Base-by-base conservation (phyloP, 2,888 invertebrate genomes). In the Harpalus rufipes region DNA sequence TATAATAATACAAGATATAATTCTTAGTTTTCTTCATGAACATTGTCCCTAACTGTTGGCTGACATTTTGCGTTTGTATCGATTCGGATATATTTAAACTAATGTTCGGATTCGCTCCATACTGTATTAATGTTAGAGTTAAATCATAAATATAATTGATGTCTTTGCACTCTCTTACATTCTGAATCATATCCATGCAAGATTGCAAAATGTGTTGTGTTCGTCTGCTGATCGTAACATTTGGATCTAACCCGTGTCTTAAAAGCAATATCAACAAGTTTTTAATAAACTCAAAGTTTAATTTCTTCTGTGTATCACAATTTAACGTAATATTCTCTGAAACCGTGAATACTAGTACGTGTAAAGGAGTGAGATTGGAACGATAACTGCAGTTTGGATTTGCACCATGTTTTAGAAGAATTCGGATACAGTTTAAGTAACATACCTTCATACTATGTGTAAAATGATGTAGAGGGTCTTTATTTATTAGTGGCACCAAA, bases 371-470 rank as follows among this genome's bases (percentile, higher is more conserved):
- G 76, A 95, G 90, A 89, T 95, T 94, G 81, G 94, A 92, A 56
- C 94, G 92, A 88, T 94, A 94, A 86, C 94, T 93, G 90, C 95
- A 95, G 89, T 96, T 96, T 51, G 95, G 94, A 89, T 95, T 94
- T 32, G 95, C 95, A 86, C 95, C 95, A 89, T 94, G 93, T 88
- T 94, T 93, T 87, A 96, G 90, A 25, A 96, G 91, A 74, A 95
- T 93, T 68, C 94, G 92, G 80, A 96, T 94, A 89, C 95, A 95
- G 88, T 94, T 94, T 87, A 95, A 89, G 89, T 95, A 95, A 89
- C 94, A 95, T 2, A 95, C 95, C 92, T 95, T 95, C 94, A 95
- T 95, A 86, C 93, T 94, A 90, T 95, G 95, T 4, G 95, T 95
- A 88, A 95, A 94, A 89, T 94, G 94, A 89, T 95, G 94, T 74